These are phyloP conservation scores for Podarcis cretensis DNA, from an alignment of 2,113 vertebrate genomes.

Conservation along the genomic window DNA sequence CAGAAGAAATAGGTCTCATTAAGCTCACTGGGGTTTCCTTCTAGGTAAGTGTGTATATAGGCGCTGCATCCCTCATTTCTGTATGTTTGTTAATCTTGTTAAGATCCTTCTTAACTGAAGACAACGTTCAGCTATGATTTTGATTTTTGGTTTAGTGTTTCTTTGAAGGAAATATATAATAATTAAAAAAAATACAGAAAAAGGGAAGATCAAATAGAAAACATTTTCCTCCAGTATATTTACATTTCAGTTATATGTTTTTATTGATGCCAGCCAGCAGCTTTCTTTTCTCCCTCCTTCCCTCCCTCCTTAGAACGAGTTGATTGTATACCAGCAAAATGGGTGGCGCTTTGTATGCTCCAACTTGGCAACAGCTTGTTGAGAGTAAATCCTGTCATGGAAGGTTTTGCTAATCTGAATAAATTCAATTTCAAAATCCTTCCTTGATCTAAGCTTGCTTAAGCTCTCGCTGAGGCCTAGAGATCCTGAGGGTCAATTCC, in stretches of 20 bases:
- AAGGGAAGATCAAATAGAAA: not conserved
- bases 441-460: constrained; percentile 91
- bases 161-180: not conserved
- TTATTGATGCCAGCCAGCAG: constrained; percentile 54
- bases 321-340: constrained; percentile 64
- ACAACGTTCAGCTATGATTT: not conserved
- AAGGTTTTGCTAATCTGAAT: constrained; percentile 88
- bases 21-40: no score
- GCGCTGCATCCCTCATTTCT: not conserved
- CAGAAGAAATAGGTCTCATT: no score
- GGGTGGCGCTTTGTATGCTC: constrained; percentile 69
- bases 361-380: constrained; percentile 86
- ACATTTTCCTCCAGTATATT: not conserved
- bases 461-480: constrained; percentile 82
- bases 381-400: constrained; percentile 83
- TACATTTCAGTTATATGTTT: constrained; percentile 40
- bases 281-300: not conserved
- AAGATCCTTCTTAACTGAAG: not conserved
- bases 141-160: not conserved
- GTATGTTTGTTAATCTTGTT: not conserved
- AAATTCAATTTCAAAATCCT: constrained; percentile 92
- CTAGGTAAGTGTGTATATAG: no score
- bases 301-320: constrained; percentile 1
- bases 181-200: not conserved
- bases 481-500: constrained; percentile 84